A percentile compares a stretch with the other conserved stretches of the same genome.
phyloP scores from a whole-genome alignment of 2,113 vertebrate species.

The Alexandromys fortis region DNA sequence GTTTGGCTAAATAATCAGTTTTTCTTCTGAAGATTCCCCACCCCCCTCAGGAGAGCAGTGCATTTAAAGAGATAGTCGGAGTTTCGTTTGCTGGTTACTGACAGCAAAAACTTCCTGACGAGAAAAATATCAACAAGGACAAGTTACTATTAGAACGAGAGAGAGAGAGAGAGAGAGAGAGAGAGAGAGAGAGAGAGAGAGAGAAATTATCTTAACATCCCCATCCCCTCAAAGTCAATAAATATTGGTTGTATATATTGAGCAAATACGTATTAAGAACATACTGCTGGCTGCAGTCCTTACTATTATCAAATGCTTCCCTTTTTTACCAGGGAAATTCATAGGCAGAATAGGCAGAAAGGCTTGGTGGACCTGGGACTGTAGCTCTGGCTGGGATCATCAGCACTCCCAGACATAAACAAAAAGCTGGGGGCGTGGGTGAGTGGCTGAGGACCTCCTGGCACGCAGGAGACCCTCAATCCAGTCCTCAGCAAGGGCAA shows the following conservation, averaged over 20 bases:
- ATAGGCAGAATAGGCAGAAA: neutral
- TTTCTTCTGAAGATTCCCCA: constrained; percentile 24
- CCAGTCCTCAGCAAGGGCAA: neutral
- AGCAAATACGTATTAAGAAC: constrained; percentile 14
- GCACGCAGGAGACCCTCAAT: neutral
- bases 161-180: neutral
- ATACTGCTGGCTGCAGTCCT: neutral
- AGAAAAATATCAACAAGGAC: neutral
- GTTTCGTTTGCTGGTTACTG: constrained; percentile 11
- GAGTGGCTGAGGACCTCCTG: too few relatives aligned
- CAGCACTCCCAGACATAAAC: neutral
- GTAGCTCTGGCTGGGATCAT: neutral
- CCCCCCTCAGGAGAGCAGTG: neutral
- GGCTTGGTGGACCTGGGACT: neutral
- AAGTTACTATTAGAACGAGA: neutral
- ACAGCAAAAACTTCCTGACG: neutral
- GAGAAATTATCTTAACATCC: neutral
- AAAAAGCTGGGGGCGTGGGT: neutral
- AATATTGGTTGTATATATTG: constrained; percentile 9
- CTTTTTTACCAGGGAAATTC: neutral
- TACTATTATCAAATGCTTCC: neutral
- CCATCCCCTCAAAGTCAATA: neutral
- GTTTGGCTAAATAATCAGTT: constrained; percentile 36
- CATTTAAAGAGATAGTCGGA: neutral
- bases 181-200: neutral